Evolutionary conservation across 2,888 invertebrate species (phyloP), one percentile per base, ranked within the genome.

Genomic region (Leptura quadrifasciata): DNA sequence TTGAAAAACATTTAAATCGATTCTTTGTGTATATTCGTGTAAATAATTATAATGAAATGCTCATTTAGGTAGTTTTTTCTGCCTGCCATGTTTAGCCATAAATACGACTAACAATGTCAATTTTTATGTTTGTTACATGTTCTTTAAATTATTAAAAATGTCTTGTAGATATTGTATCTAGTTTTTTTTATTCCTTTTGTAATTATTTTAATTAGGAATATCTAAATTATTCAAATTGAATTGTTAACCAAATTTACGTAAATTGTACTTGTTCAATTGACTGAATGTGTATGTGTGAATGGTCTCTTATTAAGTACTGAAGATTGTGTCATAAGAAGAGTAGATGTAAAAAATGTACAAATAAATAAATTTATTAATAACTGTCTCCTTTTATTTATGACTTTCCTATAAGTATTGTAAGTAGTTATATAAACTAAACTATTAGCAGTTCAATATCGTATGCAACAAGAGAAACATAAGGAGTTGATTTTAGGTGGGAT

Each of bases 31-130:
- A 76, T 79, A 79, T 76, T 72, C 57, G 76, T 81, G 81, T 81
- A 80, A 64, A 82, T 81, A 82, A 24, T 47, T 47, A 47, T 54
- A 74, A 80, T 76, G 76, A 82, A 83, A 84, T 86, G 87, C 87
- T 87, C 87, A 87, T 81, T 81, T 80, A 84, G 85, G 83, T 84
- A 84, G 82, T 84, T 79, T 73, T 74, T 80, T 75, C 83, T 85
- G 84, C 85, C 85, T 85, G 86, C 86, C 86, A 86, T 85, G 84
- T 84, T 84, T 85, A 87, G 86, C 85, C 84, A 84, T 87, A 85
- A 82, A 82, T 69, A 82, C 76, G 75, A 82, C 80, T 77, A 77
- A 76, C 63, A 39, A 20, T 68, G 71, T 79, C 57, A 63, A 52
- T 20, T 55, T 68, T 21, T 54, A 17, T 75, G 70, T 58, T 72